Evolutionary conservation across 2,888 invertebrate species (phyloP).

Genomic region (Eupithecia insigniata): DNA sequence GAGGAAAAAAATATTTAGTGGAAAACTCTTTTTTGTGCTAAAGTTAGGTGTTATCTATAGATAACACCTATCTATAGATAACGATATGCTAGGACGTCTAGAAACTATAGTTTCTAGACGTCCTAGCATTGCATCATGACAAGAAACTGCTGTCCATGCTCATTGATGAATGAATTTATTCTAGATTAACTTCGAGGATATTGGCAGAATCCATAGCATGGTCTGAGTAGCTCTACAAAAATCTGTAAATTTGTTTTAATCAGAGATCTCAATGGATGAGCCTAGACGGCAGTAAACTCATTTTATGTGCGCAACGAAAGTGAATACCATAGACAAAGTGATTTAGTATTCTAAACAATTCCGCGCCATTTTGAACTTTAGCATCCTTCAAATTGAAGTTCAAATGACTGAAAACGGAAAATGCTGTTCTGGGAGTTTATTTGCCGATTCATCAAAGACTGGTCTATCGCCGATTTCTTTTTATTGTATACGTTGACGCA

Average conservation of each 20-base stretch:
- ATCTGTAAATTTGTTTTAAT: background rate
- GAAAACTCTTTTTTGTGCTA: background rate
- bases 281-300: constrained; percentile 48
- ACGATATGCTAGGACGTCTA: no score
- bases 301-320: constrained; percentile 51
- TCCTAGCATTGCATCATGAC: no score
- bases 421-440: constrained; percentile 33
- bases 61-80: no score
- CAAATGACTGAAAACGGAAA: background rate
- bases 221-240: background rate
- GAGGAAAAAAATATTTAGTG: background rate
- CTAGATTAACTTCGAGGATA: background rate
- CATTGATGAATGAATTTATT: background rate
- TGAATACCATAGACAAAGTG: constrained; percentile 47
- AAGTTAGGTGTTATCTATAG: background rate
- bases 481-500: constrained; percentile 45
- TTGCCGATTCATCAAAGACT: constrained; percentile 40
- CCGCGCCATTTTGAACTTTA: background rate
- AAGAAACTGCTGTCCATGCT: no score
- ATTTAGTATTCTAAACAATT: constrained; percentile 13
- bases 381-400: background rate
- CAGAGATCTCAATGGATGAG: background rate
- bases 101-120: no score
- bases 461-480: constrained; percentile 37
- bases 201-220: background rate